Base-by-base conservation (phyloP, 53 echinoderm and acorn worm genomes). In the Echinarachnius parma region DNA sequence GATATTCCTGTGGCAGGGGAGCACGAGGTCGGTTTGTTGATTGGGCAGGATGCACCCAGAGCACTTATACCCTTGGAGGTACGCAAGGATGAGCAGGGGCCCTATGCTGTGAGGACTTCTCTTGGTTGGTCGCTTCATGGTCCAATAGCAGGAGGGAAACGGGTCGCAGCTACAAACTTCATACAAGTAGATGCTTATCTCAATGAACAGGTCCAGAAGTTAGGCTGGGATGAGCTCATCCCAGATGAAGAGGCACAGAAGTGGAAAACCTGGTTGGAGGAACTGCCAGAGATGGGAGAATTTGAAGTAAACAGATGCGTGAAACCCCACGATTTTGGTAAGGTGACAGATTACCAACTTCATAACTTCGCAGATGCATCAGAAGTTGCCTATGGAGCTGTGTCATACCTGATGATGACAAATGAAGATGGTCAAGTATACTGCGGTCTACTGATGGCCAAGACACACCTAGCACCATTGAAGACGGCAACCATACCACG, bases 351-450 rank as follows among this genome's bases (percentile, higher is more conserved):
- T 31, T 78, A 46, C 35, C 32, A 78, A 33, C 39, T 81, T 11
- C 90, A 89, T 35, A 80, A 85, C 32, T 89, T 86, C 30, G 62
- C 81, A 28, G 81, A 86, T 34, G 81, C 80, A 18, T 75, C 83
- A 3, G 75, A 89, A 39, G 35, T 26, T 44, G 60, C 67, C 1
- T 79, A 83, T 63, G 81, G 76, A 3, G 77, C 63, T 18, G 67
- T 45, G 5, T 46, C 70, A 10, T 77, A 81, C 30, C 52, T 77
- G 3, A 35, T 79, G 25, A 28, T 63, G 53, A 34, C 35, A 26
- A 29, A 52, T 15, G 11, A 23, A 21, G 63, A 61, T 24, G 82
- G 75, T 2, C 23, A 62, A 13, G 55, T 63, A 13, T 16, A 44
- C 54, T 37, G 42, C 50, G 36, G 60, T 60, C 46, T 80, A 8